Conservation (phyloP, 2,797 vertebrate species). For the Ficedula albicollis region DNA sequence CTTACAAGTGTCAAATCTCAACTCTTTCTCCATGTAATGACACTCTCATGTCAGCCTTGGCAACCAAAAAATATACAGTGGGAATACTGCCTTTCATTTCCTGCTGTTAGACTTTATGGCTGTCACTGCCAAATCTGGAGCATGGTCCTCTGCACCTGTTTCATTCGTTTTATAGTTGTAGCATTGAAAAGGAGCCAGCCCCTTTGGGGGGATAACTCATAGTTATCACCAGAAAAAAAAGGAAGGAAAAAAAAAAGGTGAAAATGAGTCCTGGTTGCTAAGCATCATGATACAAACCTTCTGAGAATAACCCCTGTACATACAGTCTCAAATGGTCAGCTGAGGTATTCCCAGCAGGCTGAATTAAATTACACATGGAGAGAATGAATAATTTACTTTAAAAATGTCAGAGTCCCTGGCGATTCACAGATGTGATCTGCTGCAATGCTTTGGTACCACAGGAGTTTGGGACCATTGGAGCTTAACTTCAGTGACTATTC, state of each 20-base stretch:
- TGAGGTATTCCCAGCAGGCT: neutral
- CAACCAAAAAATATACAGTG: conserved; percentile 17
- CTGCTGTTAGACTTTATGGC: conserved; percentile 31
- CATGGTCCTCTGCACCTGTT: conserved; percentile 40
- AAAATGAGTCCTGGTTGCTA: neutral
- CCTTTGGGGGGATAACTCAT: neutral
- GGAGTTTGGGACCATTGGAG: neutral
- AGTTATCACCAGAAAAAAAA: neutral
- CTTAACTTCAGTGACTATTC: neutral
- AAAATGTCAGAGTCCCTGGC: neutral
- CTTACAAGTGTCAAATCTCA: neutral
- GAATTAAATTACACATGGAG: neutral
- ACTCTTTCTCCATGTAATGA: neutral
- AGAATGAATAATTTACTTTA: neutral
- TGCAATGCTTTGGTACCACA: neutral
- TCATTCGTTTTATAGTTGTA: conserved; percentile 2
- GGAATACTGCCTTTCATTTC: conserved; percentile 41
- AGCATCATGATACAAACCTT: neutral
- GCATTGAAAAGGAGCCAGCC: neutral
- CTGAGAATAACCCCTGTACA: neutral
- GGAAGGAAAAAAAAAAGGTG: neutral
- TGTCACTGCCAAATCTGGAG: conserved; percentile 18
- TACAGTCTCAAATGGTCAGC: neutral
- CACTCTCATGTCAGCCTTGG: conserved; percentile 6
- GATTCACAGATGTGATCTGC: conserved; percentile 10